Evolutionary conservation across 2,113 vertebrate genomes (phyloP), one percentile per base, ranked within the genome.

Genomic region (Peromyscus californicus): DNA sequence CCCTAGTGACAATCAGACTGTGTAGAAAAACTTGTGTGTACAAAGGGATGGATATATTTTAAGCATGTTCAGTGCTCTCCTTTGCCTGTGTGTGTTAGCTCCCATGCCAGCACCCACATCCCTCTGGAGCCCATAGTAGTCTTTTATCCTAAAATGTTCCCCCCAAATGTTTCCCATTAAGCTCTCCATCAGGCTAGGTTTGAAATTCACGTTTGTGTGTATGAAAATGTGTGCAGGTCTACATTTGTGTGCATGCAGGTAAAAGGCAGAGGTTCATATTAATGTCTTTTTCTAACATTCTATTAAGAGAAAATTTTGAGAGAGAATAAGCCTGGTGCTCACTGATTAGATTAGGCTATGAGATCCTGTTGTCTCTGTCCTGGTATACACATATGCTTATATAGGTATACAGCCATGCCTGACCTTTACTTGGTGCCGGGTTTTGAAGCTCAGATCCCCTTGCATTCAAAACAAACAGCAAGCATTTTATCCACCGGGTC

Each of bases 21-120:
- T 75, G 59, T 24, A 90, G 33, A 84, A 87, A 90, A 94, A 61
- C 42, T 33, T 16, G 26, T 74, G n/a, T n/a, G 48, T 82, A 51
- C 85, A 57, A 80, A 91, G 74, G 6, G 74, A 63, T 86, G 6
- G 74, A 63, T 86, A 0, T 54, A 92, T 94, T 96, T 95, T 93
- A 79, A 92, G 45, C 69, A 22, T 84, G 6, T 8, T 48, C n/a
- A 24, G 0, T 8, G 26, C 21, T 91, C 42, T 19, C 17, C 4
- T 93, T 65, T 8, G 3, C 39, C 39, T 75, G 17, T 0, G 4
- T 57, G 15, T 29, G 5, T 90, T 45, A 59, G 13, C 42, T 61
- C 45, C 16, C 7, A 17, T 3, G 26, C 42, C 48, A 24, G 6
- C 33, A 61, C 22, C 3, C 10, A 33, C 2, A 5, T 51, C 63